Evolutionary conservation across 2,113 vertebrate genomes (phyloP).

Genomic region (Toxotes jaculatrix): DNA sequence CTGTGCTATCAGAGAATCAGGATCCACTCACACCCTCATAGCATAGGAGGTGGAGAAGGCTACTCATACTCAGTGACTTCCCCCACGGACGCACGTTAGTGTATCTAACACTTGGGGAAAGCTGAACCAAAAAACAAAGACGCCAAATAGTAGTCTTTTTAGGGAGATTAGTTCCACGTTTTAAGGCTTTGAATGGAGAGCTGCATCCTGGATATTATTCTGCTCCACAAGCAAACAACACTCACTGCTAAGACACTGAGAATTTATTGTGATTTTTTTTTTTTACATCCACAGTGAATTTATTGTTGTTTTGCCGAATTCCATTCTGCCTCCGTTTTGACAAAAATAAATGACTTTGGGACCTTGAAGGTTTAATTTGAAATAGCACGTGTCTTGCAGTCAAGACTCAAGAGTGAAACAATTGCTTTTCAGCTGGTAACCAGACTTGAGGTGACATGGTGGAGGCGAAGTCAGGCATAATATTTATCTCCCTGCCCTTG

Average conservation of each 20-base stretch:
- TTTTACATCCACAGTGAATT: slow-evolving; percentile 82
- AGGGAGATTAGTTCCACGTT: slow-evolving; percentile 83
- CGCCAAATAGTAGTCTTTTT: slow-evolving; percentile 72
- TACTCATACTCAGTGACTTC: slow-evolving; percentile 54
- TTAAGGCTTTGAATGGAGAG: slow-evolving; percentile 78
- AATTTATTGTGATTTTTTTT: slow-evolving; percentile 83
- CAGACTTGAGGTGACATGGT: slow-evolving; percentile 64
- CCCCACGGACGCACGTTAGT: slow-evolving; percentile 63
- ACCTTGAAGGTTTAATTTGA: slow-evolving; percentile 87
- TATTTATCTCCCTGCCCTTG: slow-evolving; percentile 85
- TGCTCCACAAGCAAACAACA: slow-evolving; percentile 74
- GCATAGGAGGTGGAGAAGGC: slow-evolving; percentile 60
- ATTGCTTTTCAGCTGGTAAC: slow-evolving; percentile 78
- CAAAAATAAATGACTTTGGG: slow-evolving; percentile 84
- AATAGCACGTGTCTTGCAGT: slow-evolving; percentile 82
- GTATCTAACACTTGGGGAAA: slow-evolving; percentile 69
- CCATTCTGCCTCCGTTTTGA: slow-evolving; percentile 78
- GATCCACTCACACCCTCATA: slow-evolving; percentile 44
- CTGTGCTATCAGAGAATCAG: slow-evolving; percentile 73
- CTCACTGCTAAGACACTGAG: slow-evolving; percentile 67
- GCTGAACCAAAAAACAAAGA: slow-evolving; percentile 74
- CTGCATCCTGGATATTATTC: slow-evolving; percentile 79
- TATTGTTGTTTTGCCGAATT: slow-evolving; percentile 81
- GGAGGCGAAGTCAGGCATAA: slow-evolving; percentile 72
- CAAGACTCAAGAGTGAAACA: slow-evolving; percentile 82